These are phyloP conservation scores for Myanophis thanlyinensis DNA, from an alignment of 2,113 vertebrate genomes.

Conservation along the genomic window DNA sequence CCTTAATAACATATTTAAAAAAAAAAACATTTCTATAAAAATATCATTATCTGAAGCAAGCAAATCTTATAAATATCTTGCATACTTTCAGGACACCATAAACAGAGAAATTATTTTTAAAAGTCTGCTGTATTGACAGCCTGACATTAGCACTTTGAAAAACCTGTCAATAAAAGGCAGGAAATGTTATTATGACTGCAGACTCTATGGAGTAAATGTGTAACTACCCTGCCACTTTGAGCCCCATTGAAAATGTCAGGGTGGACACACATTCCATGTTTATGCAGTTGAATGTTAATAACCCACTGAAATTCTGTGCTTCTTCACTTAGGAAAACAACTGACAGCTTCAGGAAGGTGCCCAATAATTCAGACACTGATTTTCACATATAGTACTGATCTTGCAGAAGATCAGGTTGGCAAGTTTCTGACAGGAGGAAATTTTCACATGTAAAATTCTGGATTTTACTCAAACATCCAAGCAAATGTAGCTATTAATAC, in stretches of 20 bases:
- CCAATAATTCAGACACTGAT: background rate
- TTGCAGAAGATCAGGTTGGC: background rate
- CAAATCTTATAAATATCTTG: background rate
- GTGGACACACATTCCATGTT: background rate
- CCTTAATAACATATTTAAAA: background rate
- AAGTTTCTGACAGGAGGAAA: background rate
- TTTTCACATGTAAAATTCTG: background rate
- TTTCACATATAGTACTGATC: background rate
- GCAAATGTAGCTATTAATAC: background rate
- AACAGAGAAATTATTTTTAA: background rate
- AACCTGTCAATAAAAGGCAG: background rate
- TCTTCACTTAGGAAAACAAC: background rate
- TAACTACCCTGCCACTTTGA: background rate
- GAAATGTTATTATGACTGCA: background rate
- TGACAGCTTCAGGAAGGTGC: background rate
- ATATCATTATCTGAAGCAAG: background rate
- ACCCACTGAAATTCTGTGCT: background rate
- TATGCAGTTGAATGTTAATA: background rate
- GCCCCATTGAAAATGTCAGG: background rate
- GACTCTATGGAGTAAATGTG: background rate
- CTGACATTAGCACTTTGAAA: background rate
- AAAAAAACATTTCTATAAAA: background rate
- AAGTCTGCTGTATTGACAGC: background rate
- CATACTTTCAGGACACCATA: background rate
- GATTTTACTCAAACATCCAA: constrained; percentile 35